These are phyloP conservation scores for Enhydra lutris DNA, from an alignment of 2,113 vertebrate species.

Conservation along the genomic window DNA sequence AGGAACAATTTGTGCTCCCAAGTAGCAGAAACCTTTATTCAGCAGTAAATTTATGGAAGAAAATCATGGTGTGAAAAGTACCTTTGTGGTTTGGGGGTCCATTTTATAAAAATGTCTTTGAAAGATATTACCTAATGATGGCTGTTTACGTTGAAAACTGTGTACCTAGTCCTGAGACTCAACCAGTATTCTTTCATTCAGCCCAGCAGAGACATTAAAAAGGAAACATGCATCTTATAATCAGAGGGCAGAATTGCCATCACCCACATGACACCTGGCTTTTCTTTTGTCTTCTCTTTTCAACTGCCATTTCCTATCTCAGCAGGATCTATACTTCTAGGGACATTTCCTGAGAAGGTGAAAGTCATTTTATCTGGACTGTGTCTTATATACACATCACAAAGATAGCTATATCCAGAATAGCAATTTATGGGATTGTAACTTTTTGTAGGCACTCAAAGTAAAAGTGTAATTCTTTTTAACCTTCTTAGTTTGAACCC, in stretches of 20 bases:
- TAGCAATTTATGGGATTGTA: constrained; percentile 16
- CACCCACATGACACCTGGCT: constrained; percentile 8
- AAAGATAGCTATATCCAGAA: neutral
- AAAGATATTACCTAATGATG: constrained; percentile 46
- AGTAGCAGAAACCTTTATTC: constrained; percentile 27
- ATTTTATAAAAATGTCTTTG: constrained; percentile 46
- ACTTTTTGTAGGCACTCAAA: neutral
- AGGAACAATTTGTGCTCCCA: constrained; percentile 47
- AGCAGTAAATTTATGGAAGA: constrained; percentile 32
- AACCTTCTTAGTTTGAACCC: neutral
- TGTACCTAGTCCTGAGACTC: neutral
- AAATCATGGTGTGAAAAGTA: constrained; percentile 21
- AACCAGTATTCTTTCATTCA: constrained; percentile 31
- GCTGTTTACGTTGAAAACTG: constrained; percentile 41
- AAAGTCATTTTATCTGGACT: constrained; percentile 41
- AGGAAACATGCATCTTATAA: constrained; percentile 33
- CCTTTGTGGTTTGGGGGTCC: constrained; percentile 41
- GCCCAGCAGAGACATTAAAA: constrained; percentile 26
- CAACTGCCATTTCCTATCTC: constrained; percentile 19
- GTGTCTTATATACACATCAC: neutral
- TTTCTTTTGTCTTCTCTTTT: constrained; percentile 58
- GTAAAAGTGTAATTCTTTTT: neutral
- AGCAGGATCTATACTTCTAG: constrained; percentile 40
- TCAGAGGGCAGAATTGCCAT: constrained; percentile 35
- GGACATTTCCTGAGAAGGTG: neutral